Conservation (phyloP, 2,113 vertebrate genomes). For the Mesoclemmys tuberculata region DNA sequence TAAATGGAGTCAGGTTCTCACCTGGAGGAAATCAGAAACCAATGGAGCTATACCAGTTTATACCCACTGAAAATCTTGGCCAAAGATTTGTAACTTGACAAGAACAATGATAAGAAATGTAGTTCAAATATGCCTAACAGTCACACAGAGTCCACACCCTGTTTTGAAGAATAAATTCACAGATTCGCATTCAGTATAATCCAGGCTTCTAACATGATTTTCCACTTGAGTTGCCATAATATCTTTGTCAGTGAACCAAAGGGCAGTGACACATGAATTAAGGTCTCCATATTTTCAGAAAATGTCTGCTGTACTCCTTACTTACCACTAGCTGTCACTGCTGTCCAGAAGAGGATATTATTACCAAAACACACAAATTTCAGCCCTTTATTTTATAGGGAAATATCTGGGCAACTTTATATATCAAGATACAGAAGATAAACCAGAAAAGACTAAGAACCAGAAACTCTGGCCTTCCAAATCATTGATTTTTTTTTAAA, state of each 20-base stretch:
- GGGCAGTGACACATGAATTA: neutral
- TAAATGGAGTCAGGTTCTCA: neutral
- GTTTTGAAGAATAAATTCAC: constrained; percentile 1
- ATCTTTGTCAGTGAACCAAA: neutral
- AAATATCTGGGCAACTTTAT: neutral
- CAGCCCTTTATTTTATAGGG: neutral
- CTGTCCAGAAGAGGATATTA: constrained; percentile 27
- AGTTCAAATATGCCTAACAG: neutral
- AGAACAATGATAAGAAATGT: neutral
- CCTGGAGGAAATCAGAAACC: neutral
- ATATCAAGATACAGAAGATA: rapidly evolving
- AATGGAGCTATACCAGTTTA: neutral
- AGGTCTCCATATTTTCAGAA: neutral
- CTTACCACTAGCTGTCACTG: constrained; percentile 70
- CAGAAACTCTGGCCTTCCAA: neutral
- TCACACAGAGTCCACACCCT: neutral
- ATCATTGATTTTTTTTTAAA: neutral
- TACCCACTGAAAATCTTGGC: neutral
- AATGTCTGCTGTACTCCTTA: neutral
- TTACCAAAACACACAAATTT: neutral
- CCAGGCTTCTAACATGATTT: neutral
- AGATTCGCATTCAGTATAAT: neutral
- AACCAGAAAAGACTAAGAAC: neutral
- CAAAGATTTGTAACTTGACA: neutral
- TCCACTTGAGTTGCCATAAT: neutral